These are phyloP conservation scores for Alexandromys oeconomus DNA, from an alignment of 2,797 vertebrate genomes.

Conservation along the genomic window DNA sequence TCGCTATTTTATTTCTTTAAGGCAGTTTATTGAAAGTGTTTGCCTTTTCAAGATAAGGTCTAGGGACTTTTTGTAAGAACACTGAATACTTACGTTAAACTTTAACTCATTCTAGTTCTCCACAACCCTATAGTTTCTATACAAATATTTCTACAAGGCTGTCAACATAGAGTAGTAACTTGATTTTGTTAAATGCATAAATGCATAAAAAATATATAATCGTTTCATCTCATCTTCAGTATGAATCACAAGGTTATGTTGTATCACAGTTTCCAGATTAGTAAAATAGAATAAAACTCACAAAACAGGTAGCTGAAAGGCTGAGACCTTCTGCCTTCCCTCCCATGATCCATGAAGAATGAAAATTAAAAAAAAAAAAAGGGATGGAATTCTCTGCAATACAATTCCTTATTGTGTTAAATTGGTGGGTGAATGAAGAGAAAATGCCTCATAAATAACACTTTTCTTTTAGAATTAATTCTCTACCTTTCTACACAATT, in stretches of 20 bases:
- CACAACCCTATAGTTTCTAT: not conserved
- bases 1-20: not conserved
- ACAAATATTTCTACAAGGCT: not conserved
- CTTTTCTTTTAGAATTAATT: not conserved
- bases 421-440: not conserved
- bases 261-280: not conserved
- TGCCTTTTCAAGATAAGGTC: too few relatives aligned
- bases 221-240: not conserved
- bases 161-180: not conserved
- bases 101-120: not conserved
- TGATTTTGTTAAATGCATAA: not conserved
- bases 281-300: not conserved
- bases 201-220: not conserved
- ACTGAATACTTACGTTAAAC: not conserved
- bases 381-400: not conserved
- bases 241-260: not conserved
- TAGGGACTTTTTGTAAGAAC: not conserved
- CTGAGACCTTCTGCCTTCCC: not conserved
- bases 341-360: not conserved
- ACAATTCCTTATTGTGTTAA: conserved; percentile 12
- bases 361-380: not conserved
- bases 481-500: not conserved
- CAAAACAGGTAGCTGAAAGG: not conserved
- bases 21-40: not conserved
- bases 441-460: conserved; percentile 39